phyloP scores from a whole-genome alignment of 2,888 invertebrate genomes.

The Sepiola atlantica region DNA sequence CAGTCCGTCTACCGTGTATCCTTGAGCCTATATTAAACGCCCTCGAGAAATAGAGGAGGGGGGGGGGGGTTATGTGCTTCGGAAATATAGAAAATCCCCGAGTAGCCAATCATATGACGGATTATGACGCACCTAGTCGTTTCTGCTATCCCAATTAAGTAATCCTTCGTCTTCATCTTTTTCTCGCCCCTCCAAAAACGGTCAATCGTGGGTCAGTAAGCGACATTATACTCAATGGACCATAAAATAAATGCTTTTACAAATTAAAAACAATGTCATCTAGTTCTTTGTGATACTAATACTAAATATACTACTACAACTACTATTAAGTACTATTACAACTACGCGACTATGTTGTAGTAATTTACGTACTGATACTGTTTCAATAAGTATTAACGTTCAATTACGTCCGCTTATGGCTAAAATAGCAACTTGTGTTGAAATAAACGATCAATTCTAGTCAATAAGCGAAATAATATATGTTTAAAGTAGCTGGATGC shows the following conservation, averaged over 20 bases:
- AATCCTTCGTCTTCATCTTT: neutral
- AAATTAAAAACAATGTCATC: neutral
- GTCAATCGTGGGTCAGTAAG: neutral
- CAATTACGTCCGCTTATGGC: no score
- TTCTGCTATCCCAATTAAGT: neutral
- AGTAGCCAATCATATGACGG: neutral
- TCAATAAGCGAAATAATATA: no score
- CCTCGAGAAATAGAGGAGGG: neutral
- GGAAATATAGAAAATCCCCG: neutral
- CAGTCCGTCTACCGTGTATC: neutral
- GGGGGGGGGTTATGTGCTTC: neutral
- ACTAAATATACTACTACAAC: no score
- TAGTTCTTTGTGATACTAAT: neutral
- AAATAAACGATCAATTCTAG: no score
- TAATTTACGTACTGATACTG: no score
- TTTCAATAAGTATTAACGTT: no score
- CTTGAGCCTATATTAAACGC: neutral
- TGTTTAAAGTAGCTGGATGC: no score
- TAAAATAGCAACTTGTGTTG: no score
- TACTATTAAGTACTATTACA: no score
- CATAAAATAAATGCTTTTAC: neutral
- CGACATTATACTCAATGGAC: neutral
- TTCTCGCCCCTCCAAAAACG: neutral
- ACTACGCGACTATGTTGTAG: no score
- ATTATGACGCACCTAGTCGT: neutral